Conservation (phyloP, 2,113 vertebrate species). For the Caracal caracal region DNA sequence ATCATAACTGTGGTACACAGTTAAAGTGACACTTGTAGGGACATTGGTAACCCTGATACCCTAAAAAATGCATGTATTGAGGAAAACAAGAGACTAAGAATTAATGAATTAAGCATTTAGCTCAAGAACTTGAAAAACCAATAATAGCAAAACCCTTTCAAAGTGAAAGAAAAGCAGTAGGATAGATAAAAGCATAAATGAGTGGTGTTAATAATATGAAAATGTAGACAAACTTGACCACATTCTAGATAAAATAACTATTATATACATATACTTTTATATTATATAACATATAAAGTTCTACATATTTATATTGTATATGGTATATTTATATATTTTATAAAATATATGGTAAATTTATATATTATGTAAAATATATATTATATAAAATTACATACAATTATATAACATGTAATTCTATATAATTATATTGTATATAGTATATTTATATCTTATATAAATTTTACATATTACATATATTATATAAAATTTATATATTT, state of each 20-base stretch:
- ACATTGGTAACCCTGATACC: neutral
- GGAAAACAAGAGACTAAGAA: neutral
- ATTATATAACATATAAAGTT: neutral
- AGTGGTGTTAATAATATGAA: neutral
- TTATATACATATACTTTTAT: neutral
- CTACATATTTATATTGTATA: neutral
- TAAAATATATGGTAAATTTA: neutral
- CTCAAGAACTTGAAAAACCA: neutral
- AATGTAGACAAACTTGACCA: neutral
- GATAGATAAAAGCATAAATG: neutral
- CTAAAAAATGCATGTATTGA: neutral
- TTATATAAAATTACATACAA: neutral
- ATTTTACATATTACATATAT: neutral
- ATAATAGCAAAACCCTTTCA: neutral
- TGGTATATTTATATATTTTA: neutral
- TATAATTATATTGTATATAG: too few relatives aligned
- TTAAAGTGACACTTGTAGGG: neutral
- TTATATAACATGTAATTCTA: neutral
- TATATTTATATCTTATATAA: neutral
- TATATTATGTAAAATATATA: neutral
- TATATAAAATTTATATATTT: neutral
- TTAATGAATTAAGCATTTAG: neutral
- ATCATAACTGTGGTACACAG: neutral
- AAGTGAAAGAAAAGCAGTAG: neutral
- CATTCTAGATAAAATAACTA: neutral